Percentiles rank a stretch among this genome's conserved stretches.
Evolutionary conservation across 2,888 invertebrate genomes (phyloP).

Genomic region (Orthosia cruda): DNA sequence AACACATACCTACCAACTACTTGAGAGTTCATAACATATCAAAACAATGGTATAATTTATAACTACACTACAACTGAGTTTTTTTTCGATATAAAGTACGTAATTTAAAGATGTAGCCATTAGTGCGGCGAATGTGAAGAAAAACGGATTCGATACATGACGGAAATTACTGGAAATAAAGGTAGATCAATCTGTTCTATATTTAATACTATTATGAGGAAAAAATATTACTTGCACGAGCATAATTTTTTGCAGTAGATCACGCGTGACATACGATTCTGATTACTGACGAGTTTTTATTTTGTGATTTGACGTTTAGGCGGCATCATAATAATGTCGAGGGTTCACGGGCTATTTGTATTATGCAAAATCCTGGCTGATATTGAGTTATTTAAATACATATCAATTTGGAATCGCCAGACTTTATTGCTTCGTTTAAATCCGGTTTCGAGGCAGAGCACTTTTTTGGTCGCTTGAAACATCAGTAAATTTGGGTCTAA

Average conservation of each 20-base stretch:
- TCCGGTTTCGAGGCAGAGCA: too few species aligned
- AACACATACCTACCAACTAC: not conserved
- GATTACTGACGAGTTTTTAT: not conserved
- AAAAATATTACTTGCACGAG: not conserved
- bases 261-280: not conserved
- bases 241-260: not conserved
- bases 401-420: too few species aligned
- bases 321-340: not conserved
- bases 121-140: slow-evolving; percentile 9
- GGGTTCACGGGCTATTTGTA: too few species aligned
- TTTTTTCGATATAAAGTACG: not conserved
- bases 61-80: slow-evolving; percentile 4
- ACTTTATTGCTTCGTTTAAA: too few species aligned
- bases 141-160: slow-evolving; percentile 37
- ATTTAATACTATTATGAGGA: not conserved
- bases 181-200: slow-evolving; percentile 29
- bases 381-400: too few species aligned
- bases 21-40: not conserved
- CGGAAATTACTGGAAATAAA: slow-evolving; percentile 27
- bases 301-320: not conserved
- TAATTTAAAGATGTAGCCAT: not conserved
- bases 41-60: not conserved
- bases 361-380: too few species aligned
- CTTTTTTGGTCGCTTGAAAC: too few species aligned
- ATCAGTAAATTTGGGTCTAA: too few species aligned